phyloP scores from a whole-genome alignment of 2,888 invertebrate genomes.

The Hetaerina titia region DNA sequence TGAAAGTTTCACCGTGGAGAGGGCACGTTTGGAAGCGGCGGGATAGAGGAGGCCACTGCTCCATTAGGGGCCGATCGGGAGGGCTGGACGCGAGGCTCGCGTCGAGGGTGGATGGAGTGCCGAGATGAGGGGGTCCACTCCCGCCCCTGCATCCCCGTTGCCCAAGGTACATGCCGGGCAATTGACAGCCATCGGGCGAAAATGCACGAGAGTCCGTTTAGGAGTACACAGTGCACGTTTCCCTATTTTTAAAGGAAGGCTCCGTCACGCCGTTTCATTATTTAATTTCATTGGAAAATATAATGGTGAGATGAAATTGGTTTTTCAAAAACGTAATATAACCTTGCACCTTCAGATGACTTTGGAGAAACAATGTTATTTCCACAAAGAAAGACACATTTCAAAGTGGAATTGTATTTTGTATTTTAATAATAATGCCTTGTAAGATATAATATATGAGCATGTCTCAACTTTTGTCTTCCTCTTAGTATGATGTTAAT shows the following conservation, averaged over 20 bases:
- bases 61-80: neutral
- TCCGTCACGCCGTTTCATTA: neutral
- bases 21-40: neutral
- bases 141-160: neutral
- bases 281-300: too few relatives aligned
- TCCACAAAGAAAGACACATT: too few relatives aligned
- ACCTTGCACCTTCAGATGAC: too few relatives aligned
- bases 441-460: too few relatives aligned
- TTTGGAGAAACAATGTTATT: too few relatives aligned
- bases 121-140: neutral
- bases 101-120: neutral
- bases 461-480: too few relatives aligned
- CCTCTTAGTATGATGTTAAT: too few relatives aligned
- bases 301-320: too few relatives aligned
- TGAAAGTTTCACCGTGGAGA: conserved; percentile 9
- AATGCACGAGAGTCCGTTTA: neutral
- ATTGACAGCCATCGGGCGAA: neutral
- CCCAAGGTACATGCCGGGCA: neutral
- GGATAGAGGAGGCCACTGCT: neutral
- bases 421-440: too few relatives aligned
- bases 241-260: neutral
- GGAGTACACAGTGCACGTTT: neutral
- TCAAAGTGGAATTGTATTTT: too few relatives aligned
- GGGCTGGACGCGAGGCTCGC: neutral
- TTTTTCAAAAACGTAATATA: too few relatives aligned